These are phyloP conservation scores for Stenoptilia bipunctidactyla DNA, from an alignment of 2,888 invertebrate genomes.

Conservation along the genomic window DNA sequence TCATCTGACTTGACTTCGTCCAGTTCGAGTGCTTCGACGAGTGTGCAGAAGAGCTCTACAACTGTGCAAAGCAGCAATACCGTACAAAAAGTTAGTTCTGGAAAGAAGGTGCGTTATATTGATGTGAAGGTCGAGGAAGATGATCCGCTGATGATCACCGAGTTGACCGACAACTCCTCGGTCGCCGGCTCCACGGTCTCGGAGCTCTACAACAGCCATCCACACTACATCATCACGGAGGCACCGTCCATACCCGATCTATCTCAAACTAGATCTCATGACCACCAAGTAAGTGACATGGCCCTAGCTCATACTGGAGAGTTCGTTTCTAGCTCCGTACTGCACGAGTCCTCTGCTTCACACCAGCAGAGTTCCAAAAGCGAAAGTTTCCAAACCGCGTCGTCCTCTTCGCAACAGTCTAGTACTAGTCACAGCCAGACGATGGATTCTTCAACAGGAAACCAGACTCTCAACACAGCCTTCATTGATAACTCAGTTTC, in stretches of 20 bases:
- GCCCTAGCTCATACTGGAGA: slow-evolving; percentile 53
- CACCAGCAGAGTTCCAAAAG: slow-evolving; percentile 55
- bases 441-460: slow-evolving; percentile 40
- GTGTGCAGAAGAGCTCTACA: slow-evolving; percentile 57
- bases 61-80: slow-evolving; percentile 48
- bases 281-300: slow-evolving; percentile 56
- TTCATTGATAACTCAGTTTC: slow-evolving; percentile 44
- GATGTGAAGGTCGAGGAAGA: slow-evolving; percentile 68
- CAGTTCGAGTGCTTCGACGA: slow-evolving; percentile 51
- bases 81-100: slow-evolving; percentile 55
- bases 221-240: slow-evolving; percentile 66
- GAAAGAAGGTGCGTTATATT: slow-evolving; percentile 64
- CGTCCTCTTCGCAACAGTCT: slow-evolving; percentile 49
- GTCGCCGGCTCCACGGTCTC: slow-evolving; percentile 60
- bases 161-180: slow-evolving; percentile 59
- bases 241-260: slow-evolving; percentile 60
- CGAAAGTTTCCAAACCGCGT: slow-evolving; percentile 53
- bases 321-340: slow-evolving; percentile 45
- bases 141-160: slow-evolving; percentile 67
- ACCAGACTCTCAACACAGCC: slow-evolving; percentile 54
- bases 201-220: slow-evolving; percentile 63
- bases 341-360: slow-evolving; percentile 47
- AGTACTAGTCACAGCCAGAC: slow-evolving; percentile 47
- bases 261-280: slow-evolving; percentile 47
- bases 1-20: slow-evolving; percentile 45